Base-by-base conservation (phyloP, 2,888 invertebrate species). In the Drosophila anomalipes region DNA sequence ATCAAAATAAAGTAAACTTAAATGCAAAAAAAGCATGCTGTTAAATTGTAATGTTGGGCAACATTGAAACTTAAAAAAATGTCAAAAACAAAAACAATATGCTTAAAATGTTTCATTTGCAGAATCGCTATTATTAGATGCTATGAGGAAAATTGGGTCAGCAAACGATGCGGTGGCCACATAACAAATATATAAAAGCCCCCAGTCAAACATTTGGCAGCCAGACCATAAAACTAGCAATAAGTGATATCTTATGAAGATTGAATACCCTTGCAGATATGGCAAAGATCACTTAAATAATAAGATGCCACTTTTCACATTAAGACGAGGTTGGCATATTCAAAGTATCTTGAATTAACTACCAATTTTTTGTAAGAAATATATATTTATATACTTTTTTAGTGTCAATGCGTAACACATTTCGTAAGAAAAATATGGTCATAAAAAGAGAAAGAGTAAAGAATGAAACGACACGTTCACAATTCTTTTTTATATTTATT, bases 111-210 rank as follows among this genome's bases (percentile, higher is more conserved):
- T 67, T 81, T 49, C 47, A 52, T 54, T 82, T 69, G 66, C 74
- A 41, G 51, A 57, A 74, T 69, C 44, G 74, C 90, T 90, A 88
- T 90, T 86, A 70, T 80, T 86, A 86, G 90, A 6, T 7, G 4
- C 14, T 63, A 30, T 30, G 54, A 26, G 28, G 10, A 54, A 75
- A 86, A 83, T 83, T 88, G 83, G 85, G 85, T 85, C 90, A 90
- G 74, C 74, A 85, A 76, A 76, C 80, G 83, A 71, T 82, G 73
- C 59, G 75, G 57, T 66, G 70, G 79, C 68, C 70, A 81, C 82
- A 83, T 30, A n/a, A 28, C 12, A 37, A 19, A 26, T 51, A 57
- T 28, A 39, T 14, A 28, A 41, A 59, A 63, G 69, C 59, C 59
- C 59, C 44, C 59, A 70, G 56, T 61, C 79, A 83, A 85, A 82